A percentile compares a stretch with the other conserved stretches of the same genome.
Evolutionary conservation across 1,140 invertebrate genomes (phyloP).

Genomic region (Caenorhabditis briggsae): DNA sequence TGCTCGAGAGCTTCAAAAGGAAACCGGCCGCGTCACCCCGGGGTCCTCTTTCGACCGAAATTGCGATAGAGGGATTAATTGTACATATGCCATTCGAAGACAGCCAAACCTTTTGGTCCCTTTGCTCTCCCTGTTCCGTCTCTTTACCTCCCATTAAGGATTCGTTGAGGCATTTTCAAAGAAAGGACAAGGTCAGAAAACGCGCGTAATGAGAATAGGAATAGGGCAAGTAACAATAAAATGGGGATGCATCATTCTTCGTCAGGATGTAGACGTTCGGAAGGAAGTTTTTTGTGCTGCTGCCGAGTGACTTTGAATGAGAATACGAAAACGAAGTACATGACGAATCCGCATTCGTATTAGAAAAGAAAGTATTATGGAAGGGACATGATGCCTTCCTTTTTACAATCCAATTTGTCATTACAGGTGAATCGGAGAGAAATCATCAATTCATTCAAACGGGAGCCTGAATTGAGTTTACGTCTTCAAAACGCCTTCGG

Average conservation of each 20-base stretch:
- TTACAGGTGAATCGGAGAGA: slow-evolving; percentile 65
- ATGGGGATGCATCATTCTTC: neutral
- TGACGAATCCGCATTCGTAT: neutral
- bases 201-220: neutral
- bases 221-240: slow-evolving; percentile 54
- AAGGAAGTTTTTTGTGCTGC: slow-evolving; percentile 9
- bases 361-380: slow-evolving; percentile 19
- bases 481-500: slow-evolving; percentile 57
- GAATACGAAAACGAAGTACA: slow-evolving; percentile 6
- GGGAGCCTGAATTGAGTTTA: slow-evolving; percentile 63
- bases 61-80: neutral
- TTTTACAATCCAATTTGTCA: slow-evolving; percentile 5
- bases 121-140: neutral
- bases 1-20: slow-evolving; percentile 46
- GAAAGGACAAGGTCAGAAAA: slow-evolving; percentile 49
- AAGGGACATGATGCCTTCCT: slow-evolving; percentile 11
- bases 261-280: slow-evolving; percentile 36
- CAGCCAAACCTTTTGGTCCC: neutral
- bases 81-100: neutral
- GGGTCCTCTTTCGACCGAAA: neutral
- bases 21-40: slow-evolving; percentile 20
- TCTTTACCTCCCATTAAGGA: slow-evolving; percentile 29
- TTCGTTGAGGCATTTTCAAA: slow-evolving; percentile 20
- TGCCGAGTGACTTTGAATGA: slow-evolving; percentile 32
- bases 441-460: slow-evolving; percentile 64